Evolutionary conservation across 2,888 invertebrate genomes (phyloP).

Genomic region (Trissolcus brochymenae): DNA sequence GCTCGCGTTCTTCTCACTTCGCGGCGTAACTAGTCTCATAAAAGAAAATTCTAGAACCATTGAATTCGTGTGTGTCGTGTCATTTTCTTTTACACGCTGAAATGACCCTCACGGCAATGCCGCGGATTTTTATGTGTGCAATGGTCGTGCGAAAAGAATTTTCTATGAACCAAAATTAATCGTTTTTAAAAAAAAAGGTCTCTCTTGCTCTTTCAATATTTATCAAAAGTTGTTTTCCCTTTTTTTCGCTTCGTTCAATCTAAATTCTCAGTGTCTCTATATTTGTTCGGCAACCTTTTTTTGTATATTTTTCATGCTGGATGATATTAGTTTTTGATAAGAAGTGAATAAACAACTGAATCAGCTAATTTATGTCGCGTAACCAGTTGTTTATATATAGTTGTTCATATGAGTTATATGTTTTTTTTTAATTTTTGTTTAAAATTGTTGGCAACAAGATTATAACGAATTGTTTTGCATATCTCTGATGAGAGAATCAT

Average conservation of each 20-base stretch:
- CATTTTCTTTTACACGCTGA: conserved; percentile 54
- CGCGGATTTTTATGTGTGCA: conserved; percentile 50
- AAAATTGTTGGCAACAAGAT: too few species aligned
- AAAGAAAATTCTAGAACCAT: conserved; percentile 56
- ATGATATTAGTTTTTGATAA: too few species aligned
- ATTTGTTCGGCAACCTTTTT: conserved; percentile 7
- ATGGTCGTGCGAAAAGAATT: conserved; percentile 53
- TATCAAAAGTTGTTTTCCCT: conserved; percentile 30
- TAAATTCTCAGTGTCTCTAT: conserved; percentile 16
- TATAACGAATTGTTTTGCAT: too few species aligned
- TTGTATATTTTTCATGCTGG: neutral
- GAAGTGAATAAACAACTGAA: too few species aligned
- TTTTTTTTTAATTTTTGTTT: too few species aligned
- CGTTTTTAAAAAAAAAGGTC: conserved; percentile 39
- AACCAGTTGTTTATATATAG: too few species aligned
- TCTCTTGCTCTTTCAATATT: conserved; percentile 26
- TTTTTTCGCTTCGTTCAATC: too few species aligned
- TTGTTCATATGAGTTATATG: too few species aligned
- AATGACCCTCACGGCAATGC: conserved; percentile 53
- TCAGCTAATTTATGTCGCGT: too few species aligned
- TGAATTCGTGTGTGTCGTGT: conserved; percentile 54
- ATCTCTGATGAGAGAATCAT: too few species aligned
- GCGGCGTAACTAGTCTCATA: conserved; percentile 54
- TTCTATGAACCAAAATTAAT: conserved; percentile 53
- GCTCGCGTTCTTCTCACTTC: conserved; percentile 55